A percentile compares a stretch with the other conserved stretches of the same genome.
Conservation (phyloP, 2,797 vertebrate genomes). For the Sparus aurata region DNA sequence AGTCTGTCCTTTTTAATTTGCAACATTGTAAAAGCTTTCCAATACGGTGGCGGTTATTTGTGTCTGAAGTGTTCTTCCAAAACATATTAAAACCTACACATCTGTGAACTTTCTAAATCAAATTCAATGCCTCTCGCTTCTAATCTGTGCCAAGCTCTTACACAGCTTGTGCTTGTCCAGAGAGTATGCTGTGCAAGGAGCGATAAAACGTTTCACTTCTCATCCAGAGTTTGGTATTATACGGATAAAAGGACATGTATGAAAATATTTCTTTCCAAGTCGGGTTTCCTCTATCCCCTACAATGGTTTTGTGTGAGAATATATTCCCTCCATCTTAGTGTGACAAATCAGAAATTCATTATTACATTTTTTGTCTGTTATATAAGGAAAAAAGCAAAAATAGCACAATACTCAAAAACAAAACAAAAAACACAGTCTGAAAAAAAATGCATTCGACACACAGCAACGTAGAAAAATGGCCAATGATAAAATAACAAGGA, state of each 20-base stretch:
- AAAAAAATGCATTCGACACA: slow-evolving; percentile 62
- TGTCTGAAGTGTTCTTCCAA: slow-evolving; percentile 56
- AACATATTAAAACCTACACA: slow-evolving; percentile 70
- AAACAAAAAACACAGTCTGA: slow-evolving; percentile 54
- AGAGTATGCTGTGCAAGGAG: slow-evolving; percentile 52
- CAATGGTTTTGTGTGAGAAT: slow-evolving; percentile 21
- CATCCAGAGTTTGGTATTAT: slow-evolving; percentile 60
- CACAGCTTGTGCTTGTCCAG: slow-evolving; percentile 60
- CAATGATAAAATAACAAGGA: slow-evolving; percentile 64
- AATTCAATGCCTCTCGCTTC: slow-evolving; percentile 63
- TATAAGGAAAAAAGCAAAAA: slow-evolving; percentile 43
- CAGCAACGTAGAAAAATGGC: slow-evolving; percentile 59
- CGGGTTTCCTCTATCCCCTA: slow-evolving; percentile 21
- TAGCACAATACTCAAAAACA: slow-evolving; percentile 53
- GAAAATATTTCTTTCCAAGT: slow-evolving; percentile 54
- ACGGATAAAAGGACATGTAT: slow-evolving; percentile 57
- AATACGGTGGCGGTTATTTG: slow-evolving; percentile 52
- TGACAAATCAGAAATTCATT: slow-evolving; percentile 72
- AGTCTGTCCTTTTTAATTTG: slow-evolving; percentile 52
- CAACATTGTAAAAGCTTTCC: slow-evolving; percentile 57
- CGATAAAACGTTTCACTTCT: slow-evolving; percentile 65
- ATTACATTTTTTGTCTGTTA: slow-evolving; percentile 69
- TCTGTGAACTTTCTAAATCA: slow-evolving; percentile 72
- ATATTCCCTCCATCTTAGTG: slow-evolving; percentile 39
- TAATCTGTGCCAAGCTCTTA: slow-evolving; percentile 67